Percentiles rank a stretch among this genome's conserved stretches.
Evolutionary conservation across 2,797 vertebrate species (phyloP).

Genomic region (Myotis myotis): DNA sequence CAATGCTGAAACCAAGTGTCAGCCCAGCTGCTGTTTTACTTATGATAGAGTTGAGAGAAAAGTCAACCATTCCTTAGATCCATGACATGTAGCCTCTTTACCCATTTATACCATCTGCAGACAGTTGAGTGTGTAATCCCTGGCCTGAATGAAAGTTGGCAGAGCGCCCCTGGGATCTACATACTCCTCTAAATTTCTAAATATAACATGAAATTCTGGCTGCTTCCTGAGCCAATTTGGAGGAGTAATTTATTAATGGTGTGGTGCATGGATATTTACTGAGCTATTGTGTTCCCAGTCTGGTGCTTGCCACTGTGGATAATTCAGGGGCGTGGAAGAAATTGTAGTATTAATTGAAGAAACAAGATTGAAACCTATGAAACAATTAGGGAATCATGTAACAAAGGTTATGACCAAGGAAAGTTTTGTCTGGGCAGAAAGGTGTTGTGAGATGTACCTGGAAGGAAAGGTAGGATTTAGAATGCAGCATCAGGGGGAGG

Average conservation of each 20-base stretch:
- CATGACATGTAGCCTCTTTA: not conserved
- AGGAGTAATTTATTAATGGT: not conserved
- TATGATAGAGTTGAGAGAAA: not conserved
- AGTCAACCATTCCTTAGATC: not conserved
- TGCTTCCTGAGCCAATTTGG: not conserved
- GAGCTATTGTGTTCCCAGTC: not conserved
- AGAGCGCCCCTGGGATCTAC: not conserved
- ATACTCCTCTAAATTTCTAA: constrained; percentile 1
- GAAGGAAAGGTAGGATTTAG: not conserved
- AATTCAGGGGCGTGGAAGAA: not conserved
- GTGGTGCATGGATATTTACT: not conserved
- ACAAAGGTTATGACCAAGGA: not conserved
- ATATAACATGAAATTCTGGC: not conserved
- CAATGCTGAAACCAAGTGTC: not conserved
- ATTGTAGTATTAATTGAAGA: not conserved
- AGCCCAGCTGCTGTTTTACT: not conserved
- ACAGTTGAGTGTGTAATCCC: not conserved
- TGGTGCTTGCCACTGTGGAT: not conserved
- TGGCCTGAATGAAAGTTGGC: not conserved
- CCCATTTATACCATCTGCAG: not conserved
- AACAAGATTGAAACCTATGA: not conserved
- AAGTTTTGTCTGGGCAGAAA: not conserved
- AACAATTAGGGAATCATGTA: not conserved
- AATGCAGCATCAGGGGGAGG: not conserved
- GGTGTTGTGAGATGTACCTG: not conserved